Evolutionary conservation across 2,888 invertebrate species (phyloP), one percentile per base, ranked within the genome.

Genomic region (Cephus sareptanus): DNA sequence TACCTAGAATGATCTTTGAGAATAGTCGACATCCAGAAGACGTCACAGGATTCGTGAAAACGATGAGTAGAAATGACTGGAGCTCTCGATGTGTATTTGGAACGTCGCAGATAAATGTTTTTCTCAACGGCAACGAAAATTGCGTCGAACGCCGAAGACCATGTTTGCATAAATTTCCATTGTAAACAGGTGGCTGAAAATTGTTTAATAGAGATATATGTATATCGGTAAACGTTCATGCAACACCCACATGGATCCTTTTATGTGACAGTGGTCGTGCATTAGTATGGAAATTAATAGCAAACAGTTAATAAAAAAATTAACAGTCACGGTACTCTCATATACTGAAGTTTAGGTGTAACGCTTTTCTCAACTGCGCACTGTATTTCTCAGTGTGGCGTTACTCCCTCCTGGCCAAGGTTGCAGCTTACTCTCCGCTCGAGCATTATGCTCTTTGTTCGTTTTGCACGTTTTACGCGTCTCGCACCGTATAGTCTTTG

Each of bases 401-500:
- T 78, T 78, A 78, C 76, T 78, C 78, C 73, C 37, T 73, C 73
- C 37, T 73, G 71, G 37, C 73, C 78, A 78, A 78, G 78, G 78
- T 78, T 78, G 73, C 40, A 56, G 34, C 37, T 74, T 73, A 35
- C 30, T 73, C 73, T 78, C 76, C 73, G 71, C 71, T 71, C 71
- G 71, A 75, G 78, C 75, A 78, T 73, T 76, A 71, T 71, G 37
- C 73, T 78, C 78, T 78, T 78, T 78, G 78, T 78, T 78, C 76
- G 34, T 69, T 31, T 30, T 71, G 71, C 71, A 34, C 33, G 71
- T 71, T 71, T 71, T 33, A 71, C 71, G 71, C 71, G 71, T 34
- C 33, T 34, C 13, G 71, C 71, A 71, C 31, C 71, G 71, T 71
- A 31, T 9, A 71, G 71, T 34, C 71, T 34, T 34, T 71, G 71